Base-by-base conservation (phyloP, 2,113 vertebrate species). In the Crotalus helleri region DNA sequence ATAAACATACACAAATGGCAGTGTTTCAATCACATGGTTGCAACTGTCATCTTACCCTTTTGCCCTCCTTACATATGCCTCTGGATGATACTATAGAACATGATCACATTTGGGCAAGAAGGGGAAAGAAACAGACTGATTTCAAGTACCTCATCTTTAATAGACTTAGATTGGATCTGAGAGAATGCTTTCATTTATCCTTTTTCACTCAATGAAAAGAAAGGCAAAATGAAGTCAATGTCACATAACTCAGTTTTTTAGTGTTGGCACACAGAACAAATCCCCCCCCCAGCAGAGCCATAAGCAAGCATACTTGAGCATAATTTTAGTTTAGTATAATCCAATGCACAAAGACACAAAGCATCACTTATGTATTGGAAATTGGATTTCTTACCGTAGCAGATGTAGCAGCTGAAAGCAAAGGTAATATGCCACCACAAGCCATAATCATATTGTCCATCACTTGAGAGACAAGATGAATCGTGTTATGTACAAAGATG, bases 401-500 rank as follows among this genome's bases (percentile, higher is more conserved):
- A 0, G 99, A 99, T 1, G 99, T 99, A 94, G 99, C 99, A 90
- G 99, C 99, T 95, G 99, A 99, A 61, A 99, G 99, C 95, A 99
- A 97, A 13, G 99, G 99, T 94, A 99, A 97, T 96, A 99, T 99
- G 89, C 99, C 99, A 95, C 99, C 99, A 95, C 99, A 99, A 55
- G 99, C 98, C 99, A 99, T 99, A 97, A 99, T 98, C 97, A 99
- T 98, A 96, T 99, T 99, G 98, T 99, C 99, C 97, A 99, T 98
- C 97, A 99, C 98, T 97, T 99, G 99, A 95, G 99, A 99, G 97
- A 99, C 98, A 94, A 99, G 98, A 96, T 99, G 99, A 93, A 99
- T 97, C 0, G 99, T 99, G 97, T 99, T 99, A 97, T 99, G 99
- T 93, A 99, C 99, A 97, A 99, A 99, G 94, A 99, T 97, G 1